Base-by-base conservation (phyloP, 2,888 invertebrate genomes). In the Pristionchus entomophagus region DNA sequence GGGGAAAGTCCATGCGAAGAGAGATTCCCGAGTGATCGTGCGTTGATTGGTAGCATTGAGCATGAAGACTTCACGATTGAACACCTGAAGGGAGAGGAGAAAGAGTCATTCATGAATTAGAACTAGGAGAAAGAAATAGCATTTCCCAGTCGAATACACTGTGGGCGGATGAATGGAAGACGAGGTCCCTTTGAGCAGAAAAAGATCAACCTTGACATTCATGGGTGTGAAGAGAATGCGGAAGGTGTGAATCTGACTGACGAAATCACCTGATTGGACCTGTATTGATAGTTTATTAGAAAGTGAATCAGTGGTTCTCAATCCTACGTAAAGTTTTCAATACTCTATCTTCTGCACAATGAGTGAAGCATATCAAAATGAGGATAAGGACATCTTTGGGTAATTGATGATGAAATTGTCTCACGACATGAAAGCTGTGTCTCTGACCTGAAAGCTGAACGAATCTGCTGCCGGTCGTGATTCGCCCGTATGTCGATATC, bases 1-100 rank as follows among this genome's bases (percentile, higher is more conserved):
- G n/a, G 93, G 93, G 86, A 92, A 93, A 0, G 92, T 91, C 88
- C 92, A 92, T 10, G 93, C 91, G 85, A 93, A 90, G 12, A 93
- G 88, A 80, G 93, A 89, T 17, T 86, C 87, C 8, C 92, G 84
- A 22, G 86, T 84, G n/a, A 93, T 87, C 4, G 77, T 85, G 41
- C 83, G 86, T 32, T 87, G 87, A 69, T 92, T 90, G 10, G 93
- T 92, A 73, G 90, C 91, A 86, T 93, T 93, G n/a, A 93, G 88
- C 59, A 92, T 86, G 83, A 93, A 91, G 0, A 91, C 87, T 81
- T 91, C 92, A n/a, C 91, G 89, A 51, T 90, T 91, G 90, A 93
- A 93, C 17, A 93, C 91, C 86, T 92, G 88, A 62, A 92, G 86
- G 14, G 2, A 26, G 45, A n/a, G n/a, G n/a, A n/a, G n/a, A n/a